Conservation (phyloP, 2,888 invertebrate species). For the Gymnosoma rotundatum region DNA sequence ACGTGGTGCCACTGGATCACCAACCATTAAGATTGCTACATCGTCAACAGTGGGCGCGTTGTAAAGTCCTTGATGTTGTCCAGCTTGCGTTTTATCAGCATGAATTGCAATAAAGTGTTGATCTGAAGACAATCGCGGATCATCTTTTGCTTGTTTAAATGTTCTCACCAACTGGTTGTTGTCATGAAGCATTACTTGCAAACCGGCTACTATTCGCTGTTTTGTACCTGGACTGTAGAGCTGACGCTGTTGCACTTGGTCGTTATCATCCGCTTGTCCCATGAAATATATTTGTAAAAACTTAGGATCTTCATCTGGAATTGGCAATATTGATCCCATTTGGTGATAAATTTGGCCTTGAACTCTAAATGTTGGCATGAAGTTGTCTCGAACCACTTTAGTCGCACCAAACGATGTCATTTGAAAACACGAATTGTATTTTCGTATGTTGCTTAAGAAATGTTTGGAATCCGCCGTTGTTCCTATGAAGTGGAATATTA, state of each 20-base stretch:
- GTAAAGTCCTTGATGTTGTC: constrained; percentile 73
- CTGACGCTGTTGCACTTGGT: constrained; percentile 17
- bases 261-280: constrained; percentile 28
- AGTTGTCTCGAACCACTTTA: constrained; percentile 16
- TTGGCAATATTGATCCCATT: constrained; percentile 23
- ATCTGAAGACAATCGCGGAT: constrained; percentile 53
- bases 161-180: constrained; percentile 74
- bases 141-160: constrained; percentile 75
- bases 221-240: constrained; percentile 21
- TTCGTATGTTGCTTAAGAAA: constrained; percentile 28
- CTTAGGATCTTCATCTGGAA: not conserved
- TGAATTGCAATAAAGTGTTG: constrained; percentile 74
- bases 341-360: constrained; percentile 44
- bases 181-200: constrained; percentile 70
- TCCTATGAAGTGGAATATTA: not conserved
- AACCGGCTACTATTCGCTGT: constrained; percentile 4
- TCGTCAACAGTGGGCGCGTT: constrained; percentile 69
- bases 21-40: constrained; percentile 78
- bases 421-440: constrained; percentile 17
- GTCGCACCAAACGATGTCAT: constrained; percentile 34
- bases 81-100: constrained; percentile 69
- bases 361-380: constrained; percentile 46
- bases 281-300: constrained; percentile 57
- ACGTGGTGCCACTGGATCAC: constrained; percentile 75
- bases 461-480: constrained; percentile 7